These are phyloP conservation scores for Lytechinus pictus DNA, from an alignment of 35 echinoderm and acorn worm species.

Conservation along the genomic window DNA sequence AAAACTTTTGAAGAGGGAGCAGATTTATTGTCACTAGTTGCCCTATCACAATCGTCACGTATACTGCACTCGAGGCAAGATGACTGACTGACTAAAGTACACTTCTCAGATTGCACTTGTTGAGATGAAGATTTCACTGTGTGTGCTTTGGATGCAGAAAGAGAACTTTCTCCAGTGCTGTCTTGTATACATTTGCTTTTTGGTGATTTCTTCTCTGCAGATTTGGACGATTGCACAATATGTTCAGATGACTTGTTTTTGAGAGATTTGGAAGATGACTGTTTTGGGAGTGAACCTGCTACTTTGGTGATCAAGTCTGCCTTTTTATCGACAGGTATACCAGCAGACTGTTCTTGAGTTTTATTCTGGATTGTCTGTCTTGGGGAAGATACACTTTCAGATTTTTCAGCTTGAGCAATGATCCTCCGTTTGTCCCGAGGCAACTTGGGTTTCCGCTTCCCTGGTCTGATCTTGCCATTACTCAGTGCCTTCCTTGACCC, in stretches of 20 bases:
- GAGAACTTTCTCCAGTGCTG: background rate
- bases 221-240: background rate
- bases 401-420: background rate
- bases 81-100: background rate
- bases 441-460: conserved; percentile 15
- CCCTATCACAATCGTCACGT: background rate
- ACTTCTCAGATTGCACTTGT: background rate
- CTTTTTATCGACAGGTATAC: background rate
- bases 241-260: background rate
- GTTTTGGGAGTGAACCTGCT: background rate
- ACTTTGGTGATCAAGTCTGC: background rate
- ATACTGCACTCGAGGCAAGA: background rate
- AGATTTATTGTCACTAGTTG: background rate
- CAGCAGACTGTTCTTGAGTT: background rate
- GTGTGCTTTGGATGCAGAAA: background rate
- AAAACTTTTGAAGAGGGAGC: background rate
- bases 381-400: background rate
- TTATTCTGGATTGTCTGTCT: background rate
- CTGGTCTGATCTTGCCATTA: conserved; percentile 21
- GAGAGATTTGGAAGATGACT: background rate
- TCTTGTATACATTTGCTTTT: background rate
- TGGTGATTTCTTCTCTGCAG: background rate
- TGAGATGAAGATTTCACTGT: background rate
- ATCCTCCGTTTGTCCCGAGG: conserved; percentile 1
- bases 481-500: background rate